A percentile compares a stretch with the other conserved stretches of the same genome.
Evolutionary conservation across 35 echinoderm and acorn worm species (phyloP).

Genomic region (Stichopus chloronotus): DNA sequence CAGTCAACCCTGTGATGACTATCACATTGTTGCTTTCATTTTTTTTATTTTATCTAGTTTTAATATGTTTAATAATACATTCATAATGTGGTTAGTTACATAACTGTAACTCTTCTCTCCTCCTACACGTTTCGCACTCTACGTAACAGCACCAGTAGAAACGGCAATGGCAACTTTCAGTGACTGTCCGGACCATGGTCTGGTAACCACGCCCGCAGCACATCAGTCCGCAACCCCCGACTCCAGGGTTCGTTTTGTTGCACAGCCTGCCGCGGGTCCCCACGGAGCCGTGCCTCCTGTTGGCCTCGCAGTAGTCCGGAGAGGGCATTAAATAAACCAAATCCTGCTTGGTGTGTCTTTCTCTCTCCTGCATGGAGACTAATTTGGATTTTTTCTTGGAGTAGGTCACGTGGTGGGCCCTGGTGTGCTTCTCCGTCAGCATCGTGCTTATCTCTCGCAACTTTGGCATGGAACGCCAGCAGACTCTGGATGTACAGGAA

Average conservation of each 20-base stretch:
- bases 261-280: constrained; percentile 92
- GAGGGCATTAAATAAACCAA: constrained; percentile 79
- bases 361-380: constrained; percentile 75
- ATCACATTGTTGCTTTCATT: not conserved
- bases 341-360: constrained; percentile 66
- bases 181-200: constrained; percentile 81
- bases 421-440: constrained; percentile 60
- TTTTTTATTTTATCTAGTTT: too few species aligned
- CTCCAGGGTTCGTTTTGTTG: constrained; percentile 85
- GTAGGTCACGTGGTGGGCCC: constrained; percentile 70
- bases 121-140: constrained; percentile 88
- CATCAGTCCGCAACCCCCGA: constrained; percentile 76
- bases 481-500: constrained; percentile 92
- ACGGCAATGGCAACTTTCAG: constrained; percentile 88
- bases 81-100: constrained; percentile 72
- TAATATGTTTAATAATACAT: not conserved
- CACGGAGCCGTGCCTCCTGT: constrained; percentile 74
- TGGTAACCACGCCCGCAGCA: constrained; percentile 97
- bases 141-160: constrained; percentile 98
- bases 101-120: constrained; percentile 76
- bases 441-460: constrained; percentile 59
- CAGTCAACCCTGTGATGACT: not conserved
- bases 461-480: constrained; percentile 97
- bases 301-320: constrained; percentile 83
- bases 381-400: constrained; percentile 70